Evolutionary conservation across 1,140 invertebrate species (phyloP).

Genomic region (Carcinoscorpius rotundicauda): DNA sequence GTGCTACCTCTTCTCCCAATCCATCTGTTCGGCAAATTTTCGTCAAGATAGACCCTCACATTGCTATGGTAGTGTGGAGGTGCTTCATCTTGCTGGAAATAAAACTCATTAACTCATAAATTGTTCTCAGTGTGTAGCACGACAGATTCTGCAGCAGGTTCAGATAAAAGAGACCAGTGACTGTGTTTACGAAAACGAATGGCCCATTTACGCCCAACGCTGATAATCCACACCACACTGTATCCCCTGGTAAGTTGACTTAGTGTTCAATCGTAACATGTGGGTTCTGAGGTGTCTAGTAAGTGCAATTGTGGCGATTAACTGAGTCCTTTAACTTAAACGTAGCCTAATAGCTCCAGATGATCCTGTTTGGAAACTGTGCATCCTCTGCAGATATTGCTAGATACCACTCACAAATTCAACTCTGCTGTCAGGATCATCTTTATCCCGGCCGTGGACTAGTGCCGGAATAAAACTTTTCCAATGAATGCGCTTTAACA

Average conservation of each 20-base stretch:
- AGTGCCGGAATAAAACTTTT: too few species aligned
- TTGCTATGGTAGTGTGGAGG: constrained; percentile 20
- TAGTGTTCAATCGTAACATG: constrained; percentile 18
- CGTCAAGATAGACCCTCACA: constrained; percentile 14
- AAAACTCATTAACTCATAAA: constrained; percentile 13
- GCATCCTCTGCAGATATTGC: not conserved
- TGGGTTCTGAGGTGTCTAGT: constrained; percentile 16
- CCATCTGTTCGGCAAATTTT: constrained; percentile 14
- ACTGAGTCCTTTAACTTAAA: constrained; percentile 20
- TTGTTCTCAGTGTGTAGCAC: constrained; percentile 9
- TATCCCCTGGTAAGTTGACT: constrained; percentile 20
- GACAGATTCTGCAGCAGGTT: constrained; percentile 15
- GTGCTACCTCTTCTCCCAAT: constrained; percentile 13
- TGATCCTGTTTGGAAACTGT: constrained; percentile 16
- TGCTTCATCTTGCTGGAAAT: constrained; percentile 16
- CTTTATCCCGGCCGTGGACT: too few species aligned
- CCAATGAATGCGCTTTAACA: too few species aligned
- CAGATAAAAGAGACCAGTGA: constrained; percentile 16
- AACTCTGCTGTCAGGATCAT: constrained; percentile 1
- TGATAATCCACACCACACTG: constrained; percentile 20
- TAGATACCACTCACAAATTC: too few species aligned
- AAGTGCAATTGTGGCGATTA: constrained; percentile 20
- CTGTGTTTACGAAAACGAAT: constrained; percentile 18
- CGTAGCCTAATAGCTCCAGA: constrained; percentile 14
- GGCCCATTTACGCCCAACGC: constrained; percentile 15